Evolutionary conservation across 1,140 invertebrate species (phyloP).

Genomic region (Brachionus manjavacas): DNA sequence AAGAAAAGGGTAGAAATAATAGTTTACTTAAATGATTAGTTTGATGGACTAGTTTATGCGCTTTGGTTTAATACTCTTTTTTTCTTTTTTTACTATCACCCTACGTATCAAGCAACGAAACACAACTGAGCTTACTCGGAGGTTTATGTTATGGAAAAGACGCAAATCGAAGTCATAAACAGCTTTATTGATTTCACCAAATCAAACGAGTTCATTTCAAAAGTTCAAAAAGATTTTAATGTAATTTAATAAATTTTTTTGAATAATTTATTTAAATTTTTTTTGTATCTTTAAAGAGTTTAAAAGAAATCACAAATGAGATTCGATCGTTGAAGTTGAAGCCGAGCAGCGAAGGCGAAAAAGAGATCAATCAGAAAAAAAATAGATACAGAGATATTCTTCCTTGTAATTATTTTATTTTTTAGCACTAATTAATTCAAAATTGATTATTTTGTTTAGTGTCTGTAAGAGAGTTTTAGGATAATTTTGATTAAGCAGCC

Average conservation of each 20-base stretch:
- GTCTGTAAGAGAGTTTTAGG: neutral
- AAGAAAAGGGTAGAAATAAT: neutral
- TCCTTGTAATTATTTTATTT: slow-evolving; percentile 6
- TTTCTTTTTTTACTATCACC: neutral
- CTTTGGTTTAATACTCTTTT: neutral
- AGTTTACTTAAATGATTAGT: slow-evolving; percentile 38
- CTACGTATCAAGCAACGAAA: neutral
- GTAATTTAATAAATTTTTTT: neutral
- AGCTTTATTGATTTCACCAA: slow-evolving; percentile 11
- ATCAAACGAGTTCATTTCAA: neutral
- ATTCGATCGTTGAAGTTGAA: neutral
- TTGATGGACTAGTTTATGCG: slow-evolving; percentile 38
- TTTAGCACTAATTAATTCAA: neutral
- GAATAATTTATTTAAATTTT: neutral
- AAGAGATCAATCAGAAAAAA: slow-evolving; percentile 2
- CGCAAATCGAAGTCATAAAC: slow-evolving; percentile 33
- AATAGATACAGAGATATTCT: slow-evolving; percentile 34
- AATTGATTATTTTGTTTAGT: neutral
- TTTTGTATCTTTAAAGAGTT: neutral
- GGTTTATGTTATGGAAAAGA: slow-evolving; percentile 20
- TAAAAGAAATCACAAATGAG: slow-evolving; percentile 18
- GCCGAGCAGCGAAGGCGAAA: slow-evolving; percentile 7
- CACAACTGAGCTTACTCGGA: neutral
- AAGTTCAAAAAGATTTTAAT: slow-evolving; percentile 29
- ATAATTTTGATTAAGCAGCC: neutral